These are phyloP conservation scores for Platichthys flesus DNA, from an alignment of 2,113 vertebrate species.

Conservation along the genomic window DNA sequence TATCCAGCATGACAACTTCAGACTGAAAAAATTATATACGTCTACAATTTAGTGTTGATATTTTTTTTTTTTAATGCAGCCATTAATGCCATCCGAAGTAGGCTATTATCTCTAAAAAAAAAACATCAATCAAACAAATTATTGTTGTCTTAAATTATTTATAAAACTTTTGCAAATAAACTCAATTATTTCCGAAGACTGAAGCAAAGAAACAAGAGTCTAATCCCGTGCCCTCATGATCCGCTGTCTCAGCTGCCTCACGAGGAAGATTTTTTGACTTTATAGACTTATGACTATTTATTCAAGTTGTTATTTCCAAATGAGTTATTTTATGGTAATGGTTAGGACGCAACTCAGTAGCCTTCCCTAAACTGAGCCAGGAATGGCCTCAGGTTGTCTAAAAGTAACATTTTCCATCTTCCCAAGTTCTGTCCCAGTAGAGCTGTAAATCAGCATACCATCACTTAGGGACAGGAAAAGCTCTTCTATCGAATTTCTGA, in stretches of 20 bases:
- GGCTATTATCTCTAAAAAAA: not conserved
- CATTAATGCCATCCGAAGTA: not conserved
- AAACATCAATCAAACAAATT: not conserved
- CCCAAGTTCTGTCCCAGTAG: slow-evolving; percentile 29
- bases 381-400: slow-evolving; percentile 36
- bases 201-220: not conserved
- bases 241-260: not conserved
- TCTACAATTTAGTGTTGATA: not conserved
- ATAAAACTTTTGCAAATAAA: slow-evolving; percentile 1
- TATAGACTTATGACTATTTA: not conserved
- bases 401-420: slow-evolving; percentile 44
- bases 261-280: not conserved
- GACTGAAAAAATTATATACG: not conserved
- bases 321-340: slow-evolving; percentile 4
- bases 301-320: slow-evolving; percentile 1
- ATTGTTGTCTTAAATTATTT: not conserved
- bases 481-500: slow-evolving; percentile 50
- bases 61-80: not conserved
- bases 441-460: slow-evolving; percentile 43
- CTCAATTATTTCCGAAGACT: slow-evolving; percentile 9
- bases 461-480: slow-evolving; percentile 43
- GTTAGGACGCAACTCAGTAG: slow-evolving; percentile 30
- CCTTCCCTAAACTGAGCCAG: not conserved
- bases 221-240: slow-evolving; percentile 1
- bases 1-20: not conserved